Evolutionary conservation across 2,888 invertebrate genomes (phyloP), one percentile per base, ranked within the genome.

Genomic region (Trachelus troglodyta): DNA sequence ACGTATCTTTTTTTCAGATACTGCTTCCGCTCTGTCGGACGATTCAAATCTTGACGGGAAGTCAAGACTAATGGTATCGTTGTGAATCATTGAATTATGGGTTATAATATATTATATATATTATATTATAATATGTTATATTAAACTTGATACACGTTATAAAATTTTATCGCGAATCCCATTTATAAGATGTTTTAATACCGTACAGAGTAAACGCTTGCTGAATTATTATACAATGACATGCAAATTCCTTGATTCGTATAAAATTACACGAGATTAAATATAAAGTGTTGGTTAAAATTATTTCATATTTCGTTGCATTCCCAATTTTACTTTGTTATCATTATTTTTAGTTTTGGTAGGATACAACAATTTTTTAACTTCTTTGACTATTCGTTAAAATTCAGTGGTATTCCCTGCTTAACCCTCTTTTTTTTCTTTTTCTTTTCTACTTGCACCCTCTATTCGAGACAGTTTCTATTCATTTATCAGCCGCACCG

Each of bases 401-500:
- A 71, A 31, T 71, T 71, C 75, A 74, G 15, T 34, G 33, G n/a
- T 71, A 37, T 69, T 76, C 34, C 30, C 15, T 12, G 34, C 30
- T 74, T 75, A 71, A 33, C 15, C 69, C 34, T 74, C 56, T 37
- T 35, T 77, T 31, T n/a, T 35, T 76, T 69, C 77, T 56, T 73
- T 75, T 69, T 77, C 31, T 30, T 71, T 71, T 3, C 31, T 12
- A 71, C 33, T 34, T 31, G 12, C 31, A 34, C 71, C 75, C 56
- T 56, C 23, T 56, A 23, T 23, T 56, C 56, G 23, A 56, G 56
- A 56, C 56, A 56, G 75, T 78, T 82, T 71, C 71, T 79, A 80
- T 84, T 81, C 85, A 88, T 87, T 88, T 84, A 82, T 88, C 87
- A 88, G 79, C 82, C 80, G 77, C 69, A 76, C 76, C 79, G 83